These are phyloP conservation scores for Cryptotis parvus DNA, from an alignment of 2,113 vertebrate species.

Conservation along the genomic window DNA sequence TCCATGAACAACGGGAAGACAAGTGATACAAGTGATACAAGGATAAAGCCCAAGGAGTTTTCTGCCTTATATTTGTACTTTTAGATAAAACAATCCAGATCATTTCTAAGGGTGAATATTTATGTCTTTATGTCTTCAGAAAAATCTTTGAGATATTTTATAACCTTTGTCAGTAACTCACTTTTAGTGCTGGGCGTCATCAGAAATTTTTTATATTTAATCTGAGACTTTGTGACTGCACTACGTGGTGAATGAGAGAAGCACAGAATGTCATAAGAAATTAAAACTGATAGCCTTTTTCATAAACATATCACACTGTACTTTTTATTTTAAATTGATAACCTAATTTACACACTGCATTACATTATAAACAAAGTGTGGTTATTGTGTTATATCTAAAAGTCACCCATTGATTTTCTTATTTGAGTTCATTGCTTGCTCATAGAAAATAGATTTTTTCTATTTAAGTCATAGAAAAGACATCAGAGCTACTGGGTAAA, in stretches of 20 bases:
- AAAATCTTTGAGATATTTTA: constrained; percentile 16
- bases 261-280: not conserved
- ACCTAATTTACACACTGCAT: not conserved
- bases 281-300: constrained; percentile 25
- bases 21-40: no score
- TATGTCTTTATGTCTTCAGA: constrained; percentile 18
- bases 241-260: not conserved
- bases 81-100: not conserved
- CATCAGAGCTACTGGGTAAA: constrained; percentile 42
- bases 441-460: constrained; percentile 44
- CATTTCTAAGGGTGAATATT: not conserved
- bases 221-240: not conserved
- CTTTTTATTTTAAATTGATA: constrained; percentile 36
- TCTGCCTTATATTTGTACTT: not conserved
- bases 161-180: constrained; percentile 34
- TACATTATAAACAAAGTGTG: constrained; percentile 39
- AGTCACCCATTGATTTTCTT: constrained; percentile 48
- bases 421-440: constrained; percentile 46
- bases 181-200: constrained; percentile 1
- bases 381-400: constrained; percentile 49
- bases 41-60: not conserved
- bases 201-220: constrained; percentile 2
- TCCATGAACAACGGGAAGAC: no score
- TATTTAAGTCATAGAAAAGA: constrained; percentile 49
- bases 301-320: not conserved